Evolutionary conservation across 2,113 vertebrate species (phyloP), one percentile per base, ranked within the genome.

Genomic region (Neodon shergylaensis): DNA sequence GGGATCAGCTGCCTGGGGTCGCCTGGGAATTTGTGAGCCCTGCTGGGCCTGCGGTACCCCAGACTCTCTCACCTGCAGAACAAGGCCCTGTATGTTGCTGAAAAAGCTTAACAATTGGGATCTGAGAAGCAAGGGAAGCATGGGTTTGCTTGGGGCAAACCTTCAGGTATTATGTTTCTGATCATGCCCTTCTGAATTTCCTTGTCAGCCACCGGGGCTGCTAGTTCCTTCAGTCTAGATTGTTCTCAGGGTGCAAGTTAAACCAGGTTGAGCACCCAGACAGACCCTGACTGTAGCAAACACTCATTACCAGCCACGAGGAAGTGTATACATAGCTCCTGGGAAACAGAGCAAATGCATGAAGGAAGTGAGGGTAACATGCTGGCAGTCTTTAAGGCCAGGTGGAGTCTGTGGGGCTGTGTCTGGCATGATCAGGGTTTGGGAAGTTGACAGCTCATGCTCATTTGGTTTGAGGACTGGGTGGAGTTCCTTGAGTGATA

Each of bases 121-220:
- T 93, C 66, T 79, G 83, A 84, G 79, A 89, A 86, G 17, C 63
- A 7, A 7, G 24, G 36, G 73, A 73, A 73, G 9, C 28, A 0
- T 19, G 21, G 16, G 5, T 54, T n/a, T 70, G 26, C 12, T 26
- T 66, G 44, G 68, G 26, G 21, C 39, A 21, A 58, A 61, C 49
- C 17, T 0, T 81, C 31, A n/a, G n/a, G 52, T 70, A 28, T 24
- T 10, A 0, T 0, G 0, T 36, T 4, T 44, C 31, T n/a, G 7
- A 74, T 2, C 28, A 49, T 4, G 33, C 1, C 9, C 84, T 91
- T 90, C 21, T 66, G 52, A 77, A 21, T 83, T 63, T 90, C 24
- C 31, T 93, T 1, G 0, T 58, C 47, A 73, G 36, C 52, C 7
- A 7, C 11, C 10, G 54, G 70, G 54, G 68, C 70, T 49, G 10